A percentile compares a stretch with the other conserved stretches of the same genome.
These are phyloP conservation scores for Amblyopsis hoosieri DNA, from an alignment of 2,797 vertebrate species.

Conservation along the genomic window DNA sequence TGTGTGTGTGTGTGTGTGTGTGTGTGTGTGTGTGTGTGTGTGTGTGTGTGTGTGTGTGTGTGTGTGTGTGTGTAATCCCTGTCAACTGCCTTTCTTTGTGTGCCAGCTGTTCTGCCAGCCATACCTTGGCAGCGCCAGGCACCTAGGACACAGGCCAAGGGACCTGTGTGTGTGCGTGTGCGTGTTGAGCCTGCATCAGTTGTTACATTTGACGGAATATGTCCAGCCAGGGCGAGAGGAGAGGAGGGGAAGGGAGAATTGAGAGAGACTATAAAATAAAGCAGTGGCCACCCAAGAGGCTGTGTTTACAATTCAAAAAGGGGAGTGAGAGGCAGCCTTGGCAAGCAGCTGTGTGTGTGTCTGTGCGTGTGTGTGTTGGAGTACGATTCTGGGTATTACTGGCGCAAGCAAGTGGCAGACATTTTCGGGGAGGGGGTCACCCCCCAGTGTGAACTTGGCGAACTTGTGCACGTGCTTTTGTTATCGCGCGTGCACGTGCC, in stretches of 20 bases:
- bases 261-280: constrained; percentile 51
- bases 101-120: constrained; percentile 53
- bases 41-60: no score
- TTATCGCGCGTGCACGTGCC: constrained; percentile 21
- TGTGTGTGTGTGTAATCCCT: not conserved
- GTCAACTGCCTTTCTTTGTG: constrained; percentile 39
- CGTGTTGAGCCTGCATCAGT: constrained; percentile 26
- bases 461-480: constrained; percentile 13
- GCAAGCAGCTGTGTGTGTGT: constrained; percentile 1
- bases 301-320: constrained; percentile 53
- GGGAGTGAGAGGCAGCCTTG: constrained; percentile 23
- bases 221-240: constrained; percentile 24
- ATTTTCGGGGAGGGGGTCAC: constrained; percentile 57
- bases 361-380: constrained; percentile 5
- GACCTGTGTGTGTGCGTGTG: constrained; percentile 4
- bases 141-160: constrained; percentile 32
- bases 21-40: not conserved
- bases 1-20: not conserved
- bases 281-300: constrained; percentile 59
- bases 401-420: constrained; percentile 52
- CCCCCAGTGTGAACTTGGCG: constrained; percentile 29
- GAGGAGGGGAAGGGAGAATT: constrained; percentile 15
- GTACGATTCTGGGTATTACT: constrained; percentile 49
- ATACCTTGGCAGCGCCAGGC: constrained; percentile 42
- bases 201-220: constrained; percentile 42